Percentiles rank a stretch among this genome's conserved stretches.
Conservation (phyloP, 2,888 invertebrate genomes). For the Agrotis puta region DNA sequence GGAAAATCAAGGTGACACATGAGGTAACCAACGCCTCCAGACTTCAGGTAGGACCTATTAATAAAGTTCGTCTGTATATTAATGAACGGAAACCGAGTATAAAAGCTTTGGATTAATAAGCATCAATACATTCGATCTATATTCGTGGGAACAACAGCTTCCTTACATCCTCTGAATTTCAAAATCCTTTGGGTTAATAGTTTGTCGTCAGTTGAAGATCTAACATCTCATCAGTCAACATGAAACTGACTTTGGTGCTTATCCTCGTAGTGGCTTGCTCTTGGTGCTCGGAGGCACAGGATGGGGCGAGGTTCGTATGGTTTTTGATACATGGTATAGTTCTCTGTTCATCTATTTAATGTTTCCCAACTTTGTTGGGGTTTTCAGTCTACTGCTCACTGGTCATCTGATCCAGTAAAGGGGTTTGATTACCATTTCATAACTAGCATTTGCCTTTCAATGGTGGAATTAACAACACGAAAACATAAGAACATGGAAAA, state of each 20-base stretch:
- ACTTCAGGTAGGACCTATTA: constrained; percentile 7
- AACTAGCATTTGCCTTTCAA: no score
- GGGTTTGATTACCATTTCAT: no score
- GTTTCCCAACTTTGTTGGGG: no score
- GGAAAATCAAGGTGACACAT: constrained; percentile 28
- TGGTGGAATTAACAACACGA: no score
- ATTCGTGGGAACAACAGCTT: constrained; percentile 1
- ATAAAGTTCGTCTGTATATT: constrained; percentile 43
- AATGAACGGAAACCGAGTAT: constrained; percentile 41
- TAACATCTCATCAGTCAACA: constrained; percentile 12
- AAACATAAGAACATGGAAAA: no score
- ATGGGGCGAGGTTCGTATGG: constrained; percentile 17
- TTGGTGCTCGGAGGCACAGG: constrained; percentile 34
- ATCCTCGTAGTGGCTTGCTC: constrained; percentile 22
- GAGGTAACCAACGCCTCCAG: constrained; percentile 15
- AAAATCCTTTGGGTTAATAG: no score
- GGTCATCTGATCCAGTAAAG: no score
- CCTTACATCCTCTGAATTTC: background rate
- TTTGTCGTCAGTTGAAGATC: constrained; percentile 9
- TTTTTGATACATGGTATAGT: background rate
- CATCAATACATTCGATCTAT: constrained; percentile 27
- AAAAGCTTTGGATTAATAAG: constrained; percentile 22
- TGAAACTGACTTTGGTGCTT: constrained; percentile 45
- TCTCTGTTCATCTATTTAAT: background rate
- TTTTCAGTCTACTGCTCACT: no score